phyloP scores from a whole-genome alignment of 2,797 vertebrate genomes.

The Otolemur crassicaudatus region DNA sequence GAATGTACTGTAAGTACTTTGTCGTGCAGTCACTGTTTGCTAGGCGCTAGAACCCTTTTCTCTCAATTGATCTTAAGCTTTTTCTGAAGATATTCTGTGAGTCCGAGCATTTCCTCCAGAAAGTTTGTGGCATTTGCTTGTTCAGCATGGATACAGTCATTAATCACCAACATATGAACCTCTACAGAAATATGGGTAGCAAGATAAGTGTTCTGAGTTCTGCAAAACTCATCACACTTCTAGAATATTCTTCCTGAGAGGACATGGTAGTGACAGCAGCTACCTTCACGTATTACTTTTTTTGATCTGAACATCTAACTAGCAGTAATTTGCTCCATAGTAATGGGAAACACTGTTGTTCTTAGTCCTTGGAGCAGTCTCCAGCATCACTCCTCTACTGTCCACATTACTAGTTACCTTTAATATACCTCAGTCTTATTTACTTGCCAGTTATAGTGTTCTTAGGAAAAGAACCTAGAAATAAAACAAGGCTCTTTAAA shows the following conservation, averaged over 20 bases:
- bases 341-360: slow-evolving; percentile 9
- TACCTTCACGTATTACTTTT: background rate
- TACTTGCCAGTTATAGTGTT: slow-evolving; percentile 1
- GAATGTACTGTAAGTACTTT: background rate
- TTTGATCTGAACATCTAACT: background rate
- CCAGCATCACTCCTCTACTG: background rate
- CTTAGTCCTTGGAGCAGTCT: background rate
- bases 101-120: background rate
- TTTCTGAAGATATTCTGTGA: slow-evolving; percentile 3
- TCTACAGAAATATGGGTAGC: background rate
- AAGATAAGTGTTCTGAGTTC: background rate
- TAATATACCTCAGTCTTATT: background rate
- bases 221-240: background rate
- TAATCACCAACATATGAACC: background rate
- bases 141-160: background rate
- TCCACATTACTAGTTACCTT: background rate
- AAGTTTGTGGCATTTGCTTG: slow-evolving; percentile 9
- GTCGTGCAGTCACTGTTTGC: background rate
- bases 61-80: background rate
- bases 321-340: background rate
- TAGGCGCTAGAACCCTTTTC: background rate
- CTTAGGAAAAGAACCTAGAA: slow-evolving; percentile 13
- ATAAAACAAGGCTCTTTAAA: slow-evolving; percentile 44
- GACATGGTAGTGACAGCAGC: background rate
- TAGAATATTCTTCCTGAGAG: background rate